Percentiles rank a stretch among this genome's conserved stretches.
Conservation (phyloP, 2,113 vertebrate species). For the Pterocles gutturalis region DNA sequence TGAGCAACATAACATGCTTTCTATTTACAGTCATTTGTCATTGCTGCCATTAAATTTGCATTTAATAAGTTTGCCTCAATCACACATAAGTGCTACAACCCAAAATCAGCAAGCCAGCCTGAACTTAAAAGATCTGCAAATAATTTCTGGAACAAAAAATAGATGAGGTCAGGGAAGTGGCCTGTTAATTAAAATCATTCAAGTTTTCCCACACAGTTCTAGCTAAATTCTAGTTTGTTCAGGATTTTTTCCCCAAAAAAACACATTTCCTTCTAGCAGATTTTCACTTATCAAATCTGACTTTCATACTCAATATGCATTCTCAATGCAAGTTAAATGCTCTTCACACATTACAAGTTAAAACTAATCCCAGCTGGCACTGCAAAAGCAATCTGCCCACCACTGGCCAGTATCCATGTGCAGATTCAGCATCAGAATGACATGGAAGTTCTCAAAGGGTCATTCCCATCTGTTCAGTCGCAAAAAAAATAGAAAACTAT, state of each 20-base stretch:
- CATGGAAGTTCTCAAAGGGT: not conserved
- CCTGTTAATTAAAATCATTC: not conserved
- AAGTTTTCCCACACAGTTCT: not conserved
- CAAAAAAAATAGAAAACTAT: not conserved
- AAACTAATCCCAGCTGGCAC: not conserved
- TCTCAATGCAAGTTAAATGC: not conserved
- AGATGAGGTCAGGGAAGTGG: not conserved
- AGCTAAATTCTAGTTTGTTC: not conserved
- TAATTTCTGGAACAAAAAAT: not conserved
- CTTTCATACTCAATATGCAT: not conserved
- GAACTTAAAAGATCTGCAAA: slow-evolving; percentile 26
- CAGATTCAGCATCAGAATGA: not conserved
- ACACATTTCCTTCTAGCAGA: not conserved
- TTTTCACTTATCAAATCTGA: not conserved
- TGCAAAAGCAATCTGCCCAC: not conserved
- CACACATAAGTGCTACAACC: not conserved
- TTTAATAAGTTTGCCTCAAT: not conserved
- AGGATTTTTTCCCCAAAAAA: not conserved
- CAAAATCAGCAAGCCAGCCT: not conserved
- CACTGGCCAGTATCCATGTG: not conserved
- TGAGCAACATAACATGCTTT: not conserved
- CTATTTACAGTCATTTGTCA: not conserved
- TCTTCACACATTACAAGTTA: not conserved
- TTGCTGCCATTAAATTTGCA: not conserved
- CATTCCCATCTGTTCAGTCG: not conserved